Conservation (phyloP, 2,888 invertebrate genomes). For the Julus scanicus region DNA sequence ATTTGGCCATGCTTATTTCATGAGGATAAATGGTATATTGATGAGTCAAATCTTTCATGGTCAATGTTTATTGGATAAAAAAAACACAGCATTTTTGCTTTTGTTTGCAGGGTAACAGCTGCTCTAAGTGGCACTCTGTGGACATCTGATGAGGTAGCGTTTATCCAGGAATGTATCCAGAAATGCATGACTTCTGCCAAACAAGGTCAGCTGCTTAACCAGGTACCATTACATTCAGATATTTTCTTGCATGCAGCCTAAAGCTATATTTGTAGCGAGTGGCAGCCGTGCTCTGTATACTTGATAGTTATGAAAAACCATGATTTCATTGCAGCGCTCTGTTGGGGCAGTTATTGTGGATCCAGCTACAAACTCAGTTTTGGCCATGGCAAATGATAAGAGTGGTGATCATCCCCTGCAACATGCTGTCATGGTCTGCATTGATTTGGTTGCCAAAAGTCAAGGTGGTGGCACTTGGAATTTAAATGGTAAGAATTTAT, state of each 20-base stretch:
- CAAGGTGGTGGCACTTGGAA: slow-evolving; percentile 81
- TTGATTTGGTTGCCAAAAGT: slow-evolving; percentile 84
- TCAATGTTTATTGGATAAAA: neutral
- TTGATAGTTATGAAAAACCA: neutral
- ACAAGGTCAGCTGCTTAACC: neutral
- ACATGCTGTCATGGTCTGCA: slow-evolving; percentile 86
- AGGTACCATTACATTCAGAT: slow-evolving; percentile 15
- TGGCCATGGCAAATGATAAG: slow-evolving; percentile 73
- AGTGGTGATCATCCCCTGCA: slow-evolving; percentile 75
- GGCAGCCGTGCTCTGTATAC: no score
- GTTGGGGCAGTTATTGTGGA: slow-evolving; percentile 77
- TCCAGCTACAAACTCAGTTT: slow-evolving; percentile 76
- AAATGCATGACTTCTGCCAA: slow-evolving; percentile 71
- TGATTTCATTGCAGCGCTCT: slow-evolving; percentile 32
- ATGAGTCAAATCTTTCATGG: neutral
- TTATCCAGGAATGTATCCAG: slow-evolving; percentile 73
- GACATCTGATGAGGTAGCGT: slow-evolving; percentile 68
- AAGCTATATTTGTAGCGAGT: neutral
- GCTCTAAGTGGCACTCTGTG: slow-evolving; percentile 73
- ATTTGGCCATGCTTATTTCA: slow-evolving; percentile 89
- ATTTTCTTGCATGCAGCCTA: no score
- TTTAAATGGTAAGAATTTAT: neutral
- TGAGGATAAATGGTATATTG: slow-evolving; percentile 72
- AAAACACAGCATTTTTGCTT: neutral
- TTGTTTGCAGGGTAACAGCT: slow-evolving; percentile 58